These are phyloP conservation scores for Limnephilus marmoratus DNA, from an alignment of 2,888 invertebrate species.

Conservation along the genomic window DNA sequence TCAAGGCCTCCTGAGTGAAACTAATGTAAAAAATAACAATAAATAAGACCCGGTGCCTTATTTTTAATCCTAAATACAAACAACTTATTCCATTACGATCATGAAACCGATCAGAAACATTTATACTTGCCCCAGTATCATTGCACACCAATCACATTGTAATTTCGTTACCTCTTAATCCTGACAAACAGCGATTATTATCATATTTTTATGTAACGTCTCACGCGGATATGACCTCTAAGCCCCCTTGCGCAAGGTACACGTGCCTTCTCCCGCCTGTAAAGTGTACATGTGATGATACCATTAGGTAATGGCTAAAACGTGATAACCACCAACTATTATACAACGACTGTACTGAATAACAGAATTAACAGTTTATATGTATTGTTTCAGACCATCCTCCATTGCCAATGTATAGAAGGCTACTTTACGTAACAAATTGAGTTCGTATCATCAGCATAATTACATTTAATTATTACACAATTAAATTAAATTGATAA, in stretches of 20 bases:
- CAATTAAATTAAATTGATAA: not conserved
- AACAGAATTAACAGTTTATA: not conserved
- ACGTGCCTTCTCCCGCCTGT: not conserved
- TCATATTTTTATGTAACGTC: not conserved
- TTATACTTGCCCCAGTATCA: not conserved
- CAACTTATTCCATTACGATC: not conserved
- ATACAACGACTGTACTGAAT: not conserved
- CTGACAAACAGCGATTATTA: not conserved
- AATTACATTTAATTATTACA: not conserved
- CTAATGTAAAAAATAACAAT: no score
- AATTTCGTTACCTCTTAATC: not conserved
- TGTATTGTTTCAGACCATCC: not conserved
- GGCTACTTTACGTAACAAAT: not conserved
- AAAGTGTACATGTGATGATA: not conserved
- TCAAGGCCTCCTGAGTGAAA: no score
- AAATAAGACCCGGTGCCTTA: no score
- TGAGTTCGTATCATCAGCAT: not conserved
- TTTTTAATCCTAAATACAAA: no score
- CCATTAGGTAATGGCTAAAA: not conserved
- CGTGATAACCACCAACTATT: not conserved
- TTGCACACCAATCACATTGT: not conserved
- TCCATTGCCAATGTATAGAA: not conserved
- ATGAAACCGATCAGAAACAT: not conserved
- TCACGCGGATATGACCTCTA: not conserved
- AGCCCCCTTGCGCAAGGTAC: not conserved